Evolutionary conservation across 2,888 invertebrate species (phyloP), one percentile per base, ranked within the genome.

Genomic region (Synergus umbraculus): DNA sequence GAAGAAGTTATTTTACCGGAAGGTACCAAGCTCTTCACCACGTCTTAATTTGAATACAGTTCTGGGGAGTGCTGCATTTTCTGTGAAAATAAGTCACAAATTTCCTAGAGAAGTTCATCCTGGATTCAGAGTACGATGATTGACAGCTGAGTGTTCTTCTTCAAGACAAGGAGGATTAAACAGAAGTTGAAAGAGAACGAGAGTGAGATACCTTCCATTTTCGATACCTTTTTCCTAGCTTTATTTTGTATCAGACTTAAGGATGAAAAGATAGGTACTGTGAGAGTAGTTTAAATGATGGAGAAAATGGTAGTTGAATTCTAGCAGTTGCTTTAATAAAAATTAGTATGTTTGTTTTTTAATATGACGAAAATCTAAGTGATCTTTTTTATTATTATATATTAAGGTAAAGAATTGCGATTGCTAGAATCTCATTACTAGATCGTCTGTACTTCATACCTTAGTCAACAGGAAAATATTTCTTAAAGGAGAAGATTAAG

Each of bases 1-100:
- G 92, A 92, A 13, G 92, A 92, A 85, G 91, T 91, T 5, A 91
- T 91, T 76, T 79, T 92, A 29, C 91, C 92, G 0, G 92, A 92
- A 78, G 92, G 91, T 73, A 91, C 91, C 0, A 92, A 92, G 58
- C 90, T 92, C 83, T 92, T 89, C 73, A 92, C 92, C 0, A 89
- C 92, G 1, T 86, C 91, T 80, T 91, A 89, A 90, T 22, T 63
- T 63, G 13, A 13, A 63, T 63, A 63, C 29, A 18, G 18, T 58
- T 63, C 29, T 29, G 18, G 60, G 63, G 22, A 63, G 44, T n/a
- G 13, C 7, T 76, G 22, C 44, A 29, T 76, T 63, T 76, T 64
- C 63, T 76, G 76, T 76, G 54, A 49, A 76, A 76, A 76, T n/a
- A 66, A 66, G 43, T 44, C n/a, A n/a, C n/a, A 18, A 18, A 22